These are phyloP conservation scores for Macrosiphum euphorbiae DNA, from an alignment of 2,888 invertebrate genomes.

Conservation along the genomic window DNA sequence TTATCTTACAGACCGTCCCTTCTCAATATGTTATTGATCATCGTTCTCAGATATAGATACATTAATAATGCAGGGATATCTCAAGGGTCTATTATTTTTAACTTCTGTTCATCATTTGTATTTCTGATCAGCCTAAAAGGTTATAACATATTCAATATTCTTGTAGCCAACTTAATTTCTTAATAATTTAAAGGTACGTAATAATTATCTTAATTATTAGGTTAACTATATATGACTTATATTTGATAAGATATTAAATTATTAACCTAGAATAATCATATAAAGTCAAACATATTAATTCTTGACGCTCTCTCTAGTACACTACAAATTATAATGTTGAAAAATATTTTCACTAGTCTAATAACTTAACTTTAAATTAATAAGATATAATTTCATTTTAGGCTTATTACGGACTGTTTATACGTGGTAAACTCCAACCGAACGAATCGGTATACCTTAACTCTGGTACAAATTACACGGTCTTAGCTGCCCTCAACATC, in stretches of 20 bases:
- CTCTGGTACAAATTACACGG: conserved; percentile 95
- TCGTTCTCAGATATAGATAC: too few species aligned
- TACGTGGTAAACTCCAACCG: conserved; percentile 86
- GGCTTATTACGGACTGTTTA: conserved; percentile 88
- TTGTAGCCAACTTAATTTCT: background rate
- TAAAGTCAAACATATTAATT: background rate
- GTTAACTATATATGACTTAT: background rate
- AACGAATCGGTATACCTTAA: conserved; percentile 91
- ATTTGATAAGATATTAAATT: background rate
- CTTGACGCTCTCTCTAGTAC: too few species aligned
- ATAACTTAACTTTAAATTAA: background rate
- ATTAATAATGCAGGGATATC: too few species aligned
- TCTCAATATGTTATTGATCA: background rate
- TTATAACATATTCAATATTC: too few species aligned
- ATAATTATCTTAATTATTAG: background rate
- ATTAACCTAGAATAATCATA: background rate
- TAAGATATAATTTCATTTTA: conserved; percentile 66
- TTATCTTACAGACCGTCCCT: background rate
- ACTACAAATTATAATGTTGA: background rate
- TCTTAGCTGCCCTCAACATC: conserved; percentile 95
- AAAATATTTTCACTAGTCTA: background rate
- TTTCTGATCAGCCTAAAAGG: too few species aligned
- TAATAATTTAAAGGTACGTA: background rate
- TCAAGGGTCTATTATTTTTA: too few species aligned
- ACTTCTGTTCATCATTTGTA: too few species aligned